Percentiles rank a stretch among this genome's conserved stretches.
phyloP scores from a whole-genome alignment of 2,888 invertebrate genomes.

The Apocheima hispidaria region DNA sequence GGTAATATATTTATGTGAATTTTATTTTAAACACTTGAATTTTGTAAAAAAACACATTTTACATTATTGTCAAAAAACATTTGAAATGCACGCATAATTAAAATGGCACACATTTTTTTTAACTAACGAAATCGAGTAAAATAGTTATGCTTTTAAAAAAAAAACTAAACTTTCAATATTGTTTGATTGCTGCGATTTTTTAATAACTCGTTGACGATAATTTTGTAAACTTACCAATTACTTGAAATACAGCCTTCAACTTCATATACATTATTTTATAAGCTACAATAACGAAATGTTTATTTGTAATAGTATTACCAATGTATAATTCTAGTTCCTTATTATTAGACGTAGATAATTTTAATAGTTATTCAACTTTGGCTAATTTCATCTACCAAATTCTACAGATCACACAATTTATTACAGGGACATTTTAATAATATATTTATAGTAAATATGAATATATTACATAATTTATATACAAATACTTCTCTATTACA shows the following conservation, averaged over 20 bases:
- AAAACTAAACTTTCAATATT: too few relatives aligned
- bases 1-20: too few relatives aligned
- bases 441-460: slow-evolving; percentile 44
- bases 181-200: too few relatives aligned
- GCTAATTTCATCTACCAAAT: slow-evolving; percentile 63
- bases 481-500: slow-evolving; percentile 47
- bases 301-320: slow-evolving; percentile 12
- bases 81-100: too few relatives aligned
- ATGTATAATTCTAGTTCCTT: slow-evolving; percentile 13
- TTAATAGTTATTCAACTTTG: slow-evolving; percentile 43
- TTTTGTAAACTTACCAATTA: background rate
- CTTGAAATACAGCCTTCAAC: slow-evolving; percentile 10
- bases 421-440: slow-evolving; percentile 68
- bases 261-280: slow-evolving; percentile 1
- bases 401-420: slow-evolving; percentile 75
- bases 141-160: too few relatives aligned
- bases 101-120: too few relatives aligned
- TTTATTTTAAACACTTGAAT: too few relatives aligned
- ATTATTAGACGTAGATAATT: slow-evolving; percentile 14
- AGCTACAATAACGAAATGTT: slow-evolving; percentile 4
- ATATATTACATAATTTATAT: slow-evolving; percentile 61
- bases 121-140: too few relatives aligned
- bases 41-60: too few relatives aligned
- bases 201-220: background rate
- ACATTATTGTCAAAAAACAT: too few relatives aligned